Conservation (phyloP, 2,113 vertebrate genomes). For the Burhinus bistriatus region DNA sequence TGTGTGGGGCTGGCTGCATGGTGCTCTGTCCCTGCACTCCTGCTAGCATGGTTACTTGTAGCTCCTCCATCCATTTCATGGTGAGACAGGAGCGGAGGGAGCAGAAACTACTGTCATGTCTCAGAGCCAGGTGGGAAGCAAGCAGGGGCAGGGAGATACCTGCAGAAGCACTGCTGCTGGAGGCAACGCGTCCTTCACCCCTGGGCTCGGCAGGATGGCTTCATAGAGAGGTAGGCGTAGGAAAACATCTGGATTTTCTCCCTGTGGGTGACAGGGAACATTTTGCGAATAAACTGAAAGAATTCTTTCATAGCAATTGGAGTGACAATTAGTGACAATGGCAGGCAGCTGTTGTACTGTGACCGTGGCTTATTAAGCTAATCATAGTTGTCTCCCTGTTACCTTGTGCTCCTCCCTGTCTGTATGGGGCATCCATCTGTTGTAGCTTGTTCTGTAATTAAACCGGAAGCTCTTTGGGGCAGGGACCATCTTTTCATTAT, state of each 20-base stretch:
- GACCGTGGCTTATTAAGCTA: constrained; percentile 53
- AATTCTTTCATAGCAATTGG: not conserved
- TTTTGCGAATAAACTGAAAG: not conserved
- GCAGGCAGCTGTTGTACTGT: constrained; percentile 59
- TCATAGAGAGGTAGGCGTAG: not conserved
- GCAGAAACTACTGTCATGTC: not conserved
- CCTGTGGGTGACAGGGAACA: not conserved
- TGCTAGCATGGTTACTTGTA: accelerated
- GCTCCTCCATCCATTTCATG: not conserved
- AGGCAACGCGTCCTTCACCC: accelerated
- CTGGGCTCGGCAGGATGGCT: accelerated
- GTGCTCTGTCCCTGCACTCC: not conserved
- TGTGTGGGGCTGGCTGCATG: not conserved
- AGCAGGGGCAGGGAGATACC: not conserved
- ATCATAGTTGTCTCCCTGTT: constrained; percentile 64
- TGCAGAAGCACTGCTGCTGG: not conserved
- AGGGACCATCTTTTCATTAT: constrained; percentile 49
- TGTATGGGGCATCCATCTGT: constrained; percentile 67
- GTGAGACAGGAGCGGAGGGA: not conserved
- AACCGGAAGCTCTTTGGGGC: constrained; percentile 57
- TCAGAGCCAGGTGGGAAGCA: not conserved
- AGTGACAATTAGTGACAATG: constrained; percentile 60
- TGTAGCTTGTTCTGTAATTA: constrained; percentile 48
- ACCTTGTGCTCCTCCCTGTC: constrained; percentile 55
- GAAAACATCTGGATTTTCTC: not conserved